Conservation (phyloP, 2,797 vertebrate species). For the Danio albolineatus region DNA sequence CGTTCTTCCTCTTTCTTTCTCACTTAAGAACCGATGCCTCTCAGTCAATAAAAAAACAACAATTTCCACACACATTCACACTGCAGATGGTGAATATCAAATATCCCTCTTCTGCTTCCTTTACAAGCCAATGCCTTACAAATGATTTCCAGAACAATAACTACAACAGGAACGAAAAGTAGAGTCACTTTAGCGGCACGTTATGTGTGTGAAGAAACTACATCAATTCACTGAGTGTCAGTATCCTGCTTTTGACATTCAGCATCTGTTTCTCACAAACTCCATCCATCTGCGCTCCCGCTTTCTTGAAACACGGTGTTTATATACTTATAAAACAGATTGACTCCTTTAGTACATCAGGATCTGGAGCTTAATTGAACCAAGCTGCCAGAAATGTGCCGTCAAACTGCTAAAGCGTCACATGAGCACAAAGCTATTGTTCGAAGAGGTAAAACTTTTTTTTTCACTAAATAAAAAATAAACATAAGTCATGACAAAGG, state of each 20-base stretch:
- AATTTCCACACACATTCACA: slow-evolving; percentile 22
- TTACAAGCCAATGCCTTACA: slow-evolving; percentile 69
- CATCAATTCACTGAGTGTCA: slow-evolving; percentile 65
- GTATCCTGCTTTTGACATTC: slow-evolving; percentile 80
- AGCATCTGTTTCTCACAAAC: slow-evolving; percentile 73
- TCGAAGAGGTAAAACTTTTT: slow-evolving; percentile 21
- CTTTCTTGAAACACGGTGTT: slow-evolving; percentile 49
- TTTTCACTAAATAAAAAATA: neutral
- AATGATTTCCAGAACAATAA: slow-evolving; percentile 74
- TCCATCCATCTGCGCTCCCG: slow-evolving; percentile 69
- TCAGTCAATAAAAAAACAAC: slow-evolving; percentile 61
- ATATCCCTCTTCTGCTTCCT: slow-evolving; percentile 77
- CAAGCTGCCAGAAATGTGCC: slow-evolving; percentile 45
- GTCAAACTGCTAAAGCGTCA: slow-evolving; percentile 32
- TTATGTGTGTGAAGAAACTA: slow-evolving; percentile 43
- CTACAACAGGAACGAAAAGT: slow-evolving; percentile 63
- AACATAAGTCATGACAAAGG: neutral
- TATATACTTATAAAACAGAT: slow-evolving; percentile 61
- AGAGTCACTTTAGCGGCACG: slow-evolving; percentile 55
- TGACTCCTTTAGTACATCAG: slow-evolving; percentile 52
- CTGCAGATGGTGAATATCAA: slow-evolving; percentile 72
- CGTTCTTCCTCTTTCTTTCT: slow-evolving; percentile 31
- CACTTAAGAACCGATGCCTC: slow-evolving; percentile 47
- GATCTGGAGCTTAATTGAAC: slow-evolving; percentile 59
- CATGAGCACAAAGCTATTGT: slow-evolving; percentile 3